These are phyloP conservation scores for Ceratosolen solmsi DNA, from an alignment of 1,140 invertebrate genomes.

Conservation along the genomic window DNA sequence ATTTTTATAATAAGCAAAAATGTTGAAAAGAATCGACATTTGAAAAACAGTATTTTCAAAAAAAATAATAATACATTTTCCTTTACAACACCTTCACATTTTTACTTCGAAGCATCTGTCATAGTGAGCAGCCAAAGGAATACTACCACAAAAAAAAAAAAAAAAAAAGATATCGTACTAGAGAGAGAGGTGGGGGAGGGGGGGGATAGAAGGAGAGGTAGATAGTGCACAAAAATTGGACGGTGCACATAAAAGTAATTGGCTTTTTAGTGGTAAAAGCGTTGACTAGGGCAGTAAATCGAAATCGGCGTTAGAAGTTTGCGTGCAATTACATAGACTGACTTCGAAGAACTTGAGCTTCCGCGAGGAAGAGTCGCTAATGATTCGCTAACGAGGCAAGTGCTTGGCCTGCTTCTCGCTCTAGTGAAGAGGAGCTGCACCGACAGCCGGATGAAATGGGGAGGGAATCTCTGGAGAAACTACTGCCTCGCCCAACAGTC, in stretches of 20 bases:
- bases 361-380: constrained; percentile 61
- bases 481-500: background rate
- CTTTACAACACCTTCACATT: too few species aligned
- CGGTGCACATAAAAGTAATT: background rate
- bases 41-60: too few species aligned
- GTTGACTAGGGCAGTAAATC: background rate
- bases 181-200: too few species aligned
- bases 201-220: background rate
- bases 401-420: constrained; percentile 57
- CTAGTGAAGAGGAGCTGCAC: background rate
- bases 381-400: constrained; percentile 67
- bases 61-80: too few species aligned
- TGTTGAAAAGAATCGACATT: too few species aligned
- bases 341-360: constrained; percentile 31
- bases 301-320: constrained; percentile 32
- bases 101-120: too few species aligned
- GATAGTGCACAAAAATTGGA: background rate
- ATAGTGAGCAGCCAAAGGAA: too few species aligned
- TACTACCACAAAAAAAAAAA: background rate
- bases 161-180: background rate
- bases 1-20: too few species aligned
- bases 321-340: constrained; percentile 41
- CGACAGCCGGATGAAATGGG: constrained; percentile 19
- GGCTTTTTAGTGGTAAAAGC: background rate
- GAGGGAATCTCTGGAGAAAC: constrained; percentile 15